Base-by-base conservation (phyloP, 1,140 invertebrate species). In the Portunus trituberculatus region DNA sequence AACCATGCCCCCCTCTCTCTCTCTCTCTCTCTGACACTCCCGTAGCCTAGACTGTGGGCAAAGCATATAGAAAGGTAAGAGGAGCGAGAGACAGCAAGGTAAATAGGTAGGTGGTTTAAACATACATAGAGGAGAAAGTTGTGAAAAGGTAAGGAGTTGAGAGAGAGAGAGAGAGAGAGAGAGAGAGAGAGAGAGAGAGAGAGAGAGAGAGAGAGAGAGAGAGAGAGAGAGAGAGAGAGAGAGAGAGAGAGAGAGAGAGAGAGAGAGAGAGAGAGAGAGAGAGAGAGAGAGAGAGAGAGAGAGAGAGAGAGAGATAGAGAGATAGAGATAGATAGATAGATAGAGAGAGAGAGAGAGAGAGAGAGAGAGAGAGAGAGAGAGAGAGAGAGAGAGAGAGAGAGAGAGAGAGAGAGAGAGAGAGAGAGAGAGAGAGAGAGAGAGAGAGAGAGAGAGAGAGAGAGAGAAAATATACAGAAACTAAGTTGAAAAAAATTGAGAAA, bases 211-310 rank as follows among this genome's bases (percentile, higher is more conserved):
- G 2, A 59, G 52, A 59, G 52, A 59, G 52, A 59, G 48, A 52
- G 48, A 52, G 48, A 52, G 48, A 76, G 20, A 76, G 20, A 76
- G 59, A 25, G 20, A 76, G 20, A 20, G 59, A 76, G 59, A 76
- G 59, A 76, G 59, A 76, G 59, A 76, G 59, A 76, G 59, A 76
- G 59, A 76, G 59, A 76, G 59, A 76, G 59, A 76, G 59, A 76
- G 59, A 76, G 59, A 76, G 59, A 76, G 59, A 76, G 59, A 76
- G 59, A 76, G 59, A 76, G 59, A 76, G 59, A 76, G 59, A 76
- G 59, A 76, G 59, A 76, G 59, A 76, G 59, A 76, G 59, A 76
- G 59, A 76, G 59, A 76, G 59, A 76, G 59, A 76, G 59, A 76
- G 59, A 76, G 59, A 76, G 59, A 76, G 59, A 76, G 59, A 76